Conservation (phyloP, 2,113 vertebrate species). For the Eudyptes chrysolophus region DNA sequence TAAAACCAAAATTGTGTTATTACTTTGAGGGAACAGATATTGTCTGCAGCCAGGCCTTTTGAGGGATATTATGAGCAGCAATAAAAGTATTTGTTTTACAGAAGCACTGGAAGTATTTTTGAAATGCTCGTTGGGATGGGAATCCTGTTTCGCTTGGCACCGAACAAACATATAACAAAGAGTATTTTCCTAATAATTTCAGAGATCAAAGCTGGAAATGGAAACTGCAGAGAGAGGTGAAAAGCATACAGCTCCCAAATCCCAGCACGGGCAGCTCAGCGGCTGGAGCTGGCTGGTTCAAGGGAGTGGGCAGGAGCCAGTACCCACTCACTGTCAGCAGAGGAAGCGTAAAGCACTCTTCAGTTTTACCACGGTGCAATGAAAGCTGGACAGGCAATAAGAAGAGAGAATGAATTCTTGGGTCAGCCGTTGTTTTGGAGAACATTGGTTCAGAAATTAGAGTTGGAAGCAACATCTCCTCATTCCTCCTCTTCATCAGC, state of each 20-base stretch:
- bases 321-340: accelerated
- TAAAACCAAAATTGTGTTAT: background rate
- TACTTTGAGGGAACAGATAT: background rate
- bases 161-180: background rate
- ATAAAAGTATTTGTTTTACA: background rate
- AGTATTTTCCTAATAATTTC: background rate
- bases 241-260: accelerated
- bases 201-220: background rate
- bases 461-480: background rate
- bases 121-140: background rate
- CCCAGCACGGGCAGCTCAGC: background rate
- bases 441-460: accelerated
- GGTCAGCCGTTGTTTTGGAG: background rate
- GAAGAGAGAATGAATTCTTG: too few relatives aligned
- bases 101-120: background rate
- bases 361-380: accelerated
- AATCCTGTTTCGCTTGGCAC: background rate
- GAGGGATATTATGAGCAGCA: background rate
- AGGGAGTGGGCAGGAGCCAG: background rate
- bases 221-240: background rate
- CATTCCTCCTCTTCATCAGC: background rate
- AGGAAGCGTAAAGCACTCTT: accelerated
- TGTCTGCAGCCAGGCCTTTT: background rate
- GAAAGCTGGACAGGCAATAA: background rate
- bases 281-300: accelerated